phyloP scores from a whole-genome alignment of 2,888 invertebrate genomes.

The Troilus luridus region DNA sequence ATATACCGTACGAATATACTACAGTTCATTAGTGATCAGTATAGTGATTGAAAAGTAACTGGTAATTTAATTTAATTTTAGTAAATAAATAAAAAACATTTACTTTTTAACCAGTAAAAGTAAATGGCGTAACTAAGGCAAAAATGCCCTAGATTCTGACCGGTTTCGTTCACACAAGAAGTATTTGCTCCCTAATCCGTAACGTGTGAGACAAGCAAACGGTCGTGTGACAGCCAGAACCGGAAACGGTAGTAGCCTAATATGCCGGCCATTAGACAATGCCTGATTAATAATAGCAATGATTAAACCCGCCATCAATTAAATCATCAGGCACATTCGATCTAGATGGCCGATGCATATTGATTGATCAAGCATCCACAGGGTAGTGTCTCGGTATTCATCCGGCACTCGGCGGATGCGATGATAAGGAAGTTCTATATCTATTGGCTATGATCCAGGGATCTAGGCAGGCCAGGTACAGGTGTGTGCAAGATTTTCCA shows the following conservation, averaged over 20 bases:
- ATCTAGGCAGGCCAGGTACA: no score
- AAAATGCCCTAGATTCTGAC: no score
- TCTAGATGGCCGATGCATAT: background rate
- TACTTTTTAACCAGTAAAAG: no score
- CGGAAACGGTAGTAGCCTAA: constrained; percentile 5
- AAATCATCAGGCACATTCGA: constrained; percentile 4
- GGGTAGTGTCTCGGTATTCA: background rate
- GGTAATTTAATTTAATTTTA: no score
- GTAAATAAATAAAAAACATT: no score
- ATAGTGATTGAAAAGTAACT: no score
- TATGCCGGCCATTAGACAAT: background rate
- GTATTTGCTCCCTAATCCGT: no score
- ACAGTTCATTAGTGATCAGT: no score
- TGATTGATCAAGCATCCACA: background rate
- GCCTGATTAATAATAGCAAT: constrained; percentile 10
- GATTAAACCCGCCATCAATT: background rate
- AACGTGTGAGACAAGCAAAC: background rate
- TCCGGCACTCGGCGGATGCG: background rate
- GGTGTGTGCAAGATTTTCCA: no score
- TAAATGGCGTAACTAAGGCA: no score
- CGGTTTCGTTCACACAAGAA: no score
- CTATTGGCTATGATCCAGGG: background rate
- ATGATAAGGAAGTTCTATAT: background rate
- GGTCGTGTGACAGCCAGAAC: background rate
- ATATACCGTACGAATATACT: no score